A percentile compares a stretch with the other conserved stretches of the same genome.
Conservation (phyloP, 2,113 vertebrate genomes). For the Neopipo cinnamomea region DNA sequence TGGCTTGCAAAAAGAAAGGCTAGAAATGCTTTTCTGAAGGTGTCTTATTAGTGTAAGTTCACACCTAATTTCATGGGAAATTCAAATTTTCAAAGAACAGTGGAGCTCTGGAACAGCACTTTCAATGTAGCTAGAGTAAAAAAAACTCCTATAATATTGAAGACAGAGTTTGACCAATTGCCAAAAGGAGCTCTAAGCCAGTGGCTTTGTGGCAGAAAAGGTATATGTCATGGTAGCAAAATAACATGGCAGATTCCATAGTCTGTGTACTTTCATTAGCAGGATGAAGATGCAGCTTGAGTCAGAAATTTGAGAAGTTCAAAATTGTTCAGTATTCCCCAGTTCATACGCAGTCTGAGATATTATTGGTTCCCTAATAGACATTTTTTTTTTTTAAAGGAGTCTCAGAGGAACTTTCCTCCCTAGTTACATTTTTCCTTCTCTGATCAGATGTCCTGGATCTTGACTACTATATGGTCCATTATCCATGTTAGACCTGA, state of each 20-base stretch:
- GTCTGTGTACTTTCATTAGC: not conserved
- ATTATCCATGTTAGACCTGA: not conserved
- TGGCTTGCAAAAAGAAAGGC: not conserved
- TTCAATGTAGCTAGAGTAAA: not conserved
- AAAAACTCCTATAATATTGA: accelerated
- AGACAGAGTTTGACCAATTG: not conserved
- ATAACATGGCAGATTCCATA: not conserved
- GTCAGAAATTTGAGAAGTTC: not conserved
- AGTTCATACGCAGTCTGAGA: not conserved
- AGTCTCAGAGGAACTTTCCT: not conserved
- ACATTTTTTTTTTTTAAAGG: not conserved
- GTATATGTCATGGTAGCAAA: not conserved
- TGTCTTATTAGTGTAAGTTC: not conserved
- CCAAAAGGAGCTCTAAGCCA: not conserved
- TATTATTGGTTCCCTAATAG: not conserved
- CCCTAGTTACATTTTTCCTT: not conserved
- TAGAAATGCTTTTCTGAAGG: not conserved
- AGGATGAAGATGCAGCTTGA: not conserved
- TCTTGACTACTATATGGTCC: not conserved
- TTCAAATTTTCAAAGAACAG: not conserved
- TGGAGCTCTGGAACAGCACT: not conserved
- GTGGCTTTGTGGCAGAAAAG: not conserved
- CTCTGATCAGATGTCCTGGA: not conserved
- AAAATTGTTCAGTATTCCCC: not conserved
- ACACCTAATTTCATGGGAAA: not conserved